phyloP scores from a whole-genome alignment of 2,888 invertebrate genomes.

The Diarsia dahlii region DNA sequence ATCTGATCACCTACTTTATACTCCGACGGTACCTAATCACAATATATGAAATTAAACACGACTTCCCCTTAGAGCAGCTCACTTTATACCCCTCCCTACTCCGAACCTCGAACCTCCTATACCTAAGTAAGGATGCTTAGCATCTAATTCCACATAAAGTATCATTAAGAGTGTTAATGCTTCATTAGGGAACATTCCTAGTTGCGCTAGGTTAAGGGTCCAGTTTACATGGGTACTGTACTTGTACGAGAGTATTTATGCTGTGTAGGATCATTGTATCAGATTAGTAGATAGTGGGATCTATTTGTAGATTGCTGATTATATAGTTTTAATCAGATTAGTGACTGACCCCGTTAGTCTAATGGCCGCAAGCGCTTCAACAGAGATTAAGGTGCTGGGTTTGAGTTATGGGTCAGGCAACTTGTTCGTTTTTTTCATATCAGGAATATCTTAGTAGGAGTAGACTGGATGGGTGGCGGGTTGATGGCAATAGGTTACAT shows the following conservation, averaged over 20 bases:
- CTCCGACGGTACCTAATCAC: constrained; percentile 41
- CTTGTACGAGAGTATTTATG: constrained; percentile 4
- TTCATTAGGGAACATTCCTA: constrained; percentile 25
- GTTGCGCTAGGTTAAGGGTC: constrained; percentile 2
- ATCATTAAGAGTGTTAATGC: constrained; percentile 45
- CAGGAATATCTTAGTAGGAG: background rate
- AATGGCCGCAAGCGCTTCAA: too few species aligned
- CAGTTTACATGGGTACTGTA: background rate
- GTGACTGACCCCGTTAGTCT: background rate
- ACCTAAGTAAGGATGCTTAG: background rate
- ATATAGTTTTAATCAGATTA: too few species aligned
- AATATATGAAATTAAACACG: constrained; percentile 52
- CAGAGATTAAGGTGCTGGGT: background rate
- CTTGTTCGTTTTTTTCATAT: background rate
- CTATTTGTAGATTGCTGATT: background rate
- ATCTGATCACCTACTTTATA: background rate
- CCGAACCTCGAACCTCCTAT: too few species aligned
- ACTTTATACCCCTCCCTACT: background rate
- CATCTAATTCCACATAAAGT: constrained; percentile 36
- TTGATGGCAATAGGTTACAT: background rate
- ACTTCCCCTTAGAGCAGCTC: too few species aligned
- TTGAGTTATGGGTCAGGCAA: background rate
- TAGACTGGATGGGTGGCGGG: background rate
- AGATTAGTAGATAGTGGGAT: constrained; percentile 7
- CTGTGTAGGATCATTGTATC: constrained; percentile 5